Conservation (phyloP, 1,140 invertebrate genomes). For the Dendroctonus valens region DNA sequence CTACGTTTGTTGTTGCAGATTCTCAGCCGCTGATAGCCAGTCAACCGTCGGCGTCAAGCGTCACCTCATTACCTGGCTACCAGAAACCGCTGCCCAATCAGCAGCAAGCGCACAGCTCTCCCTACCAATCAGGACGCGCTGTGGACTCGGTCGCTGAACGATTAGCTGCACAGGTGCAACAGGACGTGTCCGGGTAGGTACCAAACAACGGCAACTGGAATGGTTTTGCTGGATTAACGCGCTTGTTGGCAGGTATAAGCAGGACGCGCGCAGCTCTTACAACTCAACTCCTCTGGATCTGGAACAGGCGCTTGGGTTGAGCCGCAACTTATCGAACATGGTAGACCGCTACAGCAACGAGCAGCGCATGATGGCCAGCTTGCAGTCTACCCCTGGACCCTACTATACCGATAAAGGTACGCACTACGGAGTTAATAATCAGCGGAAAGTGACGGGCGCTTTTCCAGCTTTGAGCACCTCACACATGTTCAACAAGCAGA, state of each 20-base stretch:
- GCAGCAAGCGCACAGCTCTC: conserved; percentile 17
- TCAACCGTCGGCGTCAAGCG: conserved; percentile 20
- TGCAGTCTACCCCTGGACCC: conserved; percentile 43
- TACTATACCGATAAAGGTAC: conserved; percentile 52
- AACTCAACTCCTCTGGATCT: conserved; percentile 39
- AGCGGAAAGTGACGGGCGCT: too few species aligned
- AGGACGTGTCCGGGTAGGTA: conserved; percentile 14
- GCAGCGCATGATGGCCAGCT: conserved; percentile 54
- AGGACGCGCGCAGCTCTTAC: conserved; percentile 37
- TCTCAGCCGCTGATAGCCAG: conserved; percentile 12
- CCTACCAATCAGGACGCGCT: conserved; percentile 21
- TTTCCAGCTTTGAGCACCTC: conserved; percentile 50
- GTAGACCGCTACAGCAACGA: conserved; percentile 59
- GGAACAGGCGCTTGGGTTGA: conserved; percentile 44
- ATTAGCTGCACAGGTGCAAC: conserved; percentile 28
- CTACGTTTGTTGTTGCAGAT: conserved; percentile 1
- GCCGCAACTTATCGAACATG: conserved; percentile 60
- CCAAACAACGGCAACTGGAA: neutral
- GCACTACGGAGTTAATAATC: too few species aligned
- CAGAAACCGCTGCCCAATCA: conserved; percentile 25
- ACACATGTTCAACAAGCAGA: conserved; percentile 55
- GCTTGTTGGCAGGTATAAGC: conserved; percentile 33
- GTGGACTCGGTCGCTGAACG: conserved; percentile 27
- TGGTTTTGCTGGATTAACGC: neutral
- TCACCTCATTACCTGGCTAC: conserved; percentile 29